Base-by-base conservation (phyloP, 53 echinoderm and acorn worm species). In the Arbacia lixula region DNA sequence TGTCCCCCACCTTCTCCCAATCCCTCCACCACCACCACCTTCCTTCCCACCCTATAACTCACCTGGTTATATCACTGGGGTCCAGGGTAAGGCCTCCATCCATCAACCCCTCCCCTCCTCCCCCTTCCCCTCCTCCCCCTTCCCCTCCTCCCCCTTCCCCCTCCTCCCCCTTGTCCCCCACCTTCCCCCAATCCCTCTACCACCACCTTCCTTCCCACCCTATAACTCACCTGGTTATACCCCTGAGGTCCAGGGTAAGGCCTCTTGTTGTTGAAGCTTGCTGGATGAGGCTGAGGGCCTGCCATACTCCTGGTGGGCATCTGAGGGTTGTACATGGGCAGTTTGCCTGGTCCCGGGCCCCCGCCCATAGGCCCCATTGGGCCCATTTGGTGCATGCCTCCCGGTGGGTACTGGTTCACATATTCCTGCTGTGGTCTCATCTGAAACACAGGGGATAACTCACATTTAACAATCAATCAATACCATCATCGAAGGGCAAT, bases 21-120 rank as follows among this genome's bases (percentile, higher is more conserved):
- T n/a, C n/a, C n/a, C n/a, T n/a, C n/a, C n/a, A n/a, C n/a, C n/a
- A n/a, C n/a, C n/a, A n/a, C n/a, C n/a, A n/a, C n/a, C n/a, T n/a
- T n/a, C n/a, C n/a, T n/a, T n/a, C n/a, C n/a, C n/a, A n/a, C n/a
- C n/a, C n/a, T n/a, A n/a, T n/a, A n/a, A n/a, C n/a, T n/a, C n/a
- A n/a, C n/a, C n/a, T n/a, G 93, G 28, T 85, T 83, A 54, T 66
- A 83, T 2, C 83, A 66, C 62, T 72, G 88, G n/a, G 93, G 94
- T 14, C 94, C 93, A 3, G 98, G 98, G 71, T 94, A 94, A 36
- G 98, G n/a, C n/a, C n/a, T n/a, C n/a, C n/a, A n/a, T n/a, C n/a
- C n/a, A n/a, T n/a, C n/a, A n/a, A n/a, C n/a, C n/a, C n/a, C n/a
- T n/a, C n/a, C n/a, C n/a, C n/a, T n/a, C n/a, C n/a, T n/a, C n/a